phyloP scores from a whole-genome alignment of 2,797 vertebrate species.

The Sebastes diploproa region DNA sequence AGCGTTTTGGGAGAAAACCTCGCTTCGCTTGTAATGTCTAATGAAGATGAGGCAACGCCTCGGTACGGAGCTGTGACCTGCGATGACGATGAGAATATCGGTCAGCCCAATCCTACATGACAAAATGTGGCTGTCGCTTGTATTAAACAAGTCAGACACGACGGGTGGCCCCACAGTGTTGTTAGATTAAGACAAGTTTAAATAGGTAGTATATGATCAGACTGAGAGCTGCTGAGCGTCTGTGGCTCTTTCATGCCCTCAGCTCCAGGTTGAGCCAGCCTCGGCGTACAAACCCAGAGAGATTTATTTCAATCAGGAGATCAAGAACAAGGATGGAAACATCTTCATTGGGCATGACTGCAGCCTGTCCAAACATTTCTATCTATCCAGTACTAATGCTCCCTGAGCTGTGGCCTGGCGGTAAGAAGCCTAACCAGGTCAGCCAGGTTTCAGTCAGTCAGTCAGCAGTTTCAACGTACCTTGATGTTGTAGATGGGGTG shows the following conservation, averaged over 20 bases:
- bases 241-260: slow-evolving; percentile 52
- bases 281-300: slow-evolving; percentile 56
- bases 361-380: background rate
- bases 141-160: background rate
- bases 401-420: background rate
- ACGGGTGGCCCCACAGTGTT: background rate
- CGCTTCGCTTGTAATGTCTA: background rate
- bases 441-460: background rate
- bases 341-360: slow-evolving; percentile 66
- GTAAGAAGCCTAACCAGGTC: background rate
- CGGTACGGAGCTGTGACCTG: background rate
- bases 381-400: accelerated
- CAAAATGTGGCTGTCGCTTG: background rate
- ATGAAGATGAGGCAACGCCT: background rate
- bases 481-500: slow-evolving; percentile 99
- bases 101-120: background rate
- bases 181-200: background rate
- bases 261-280: slow-evolving; percentile 67
- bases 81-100: no score
- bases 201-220: background rate
- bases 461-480: slow-evolving; percentile 68
- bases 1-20: background rate
- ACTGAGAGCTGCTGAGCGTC: background rate
- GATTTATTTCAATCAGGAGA: slow-evolving; percentile 60
- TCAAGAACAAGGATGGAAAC: slow-evolving; percentile 80